Conservation (phyloP, 2,888 invertebrate genomes). For the Dastarcus helophoroides region DNA sequence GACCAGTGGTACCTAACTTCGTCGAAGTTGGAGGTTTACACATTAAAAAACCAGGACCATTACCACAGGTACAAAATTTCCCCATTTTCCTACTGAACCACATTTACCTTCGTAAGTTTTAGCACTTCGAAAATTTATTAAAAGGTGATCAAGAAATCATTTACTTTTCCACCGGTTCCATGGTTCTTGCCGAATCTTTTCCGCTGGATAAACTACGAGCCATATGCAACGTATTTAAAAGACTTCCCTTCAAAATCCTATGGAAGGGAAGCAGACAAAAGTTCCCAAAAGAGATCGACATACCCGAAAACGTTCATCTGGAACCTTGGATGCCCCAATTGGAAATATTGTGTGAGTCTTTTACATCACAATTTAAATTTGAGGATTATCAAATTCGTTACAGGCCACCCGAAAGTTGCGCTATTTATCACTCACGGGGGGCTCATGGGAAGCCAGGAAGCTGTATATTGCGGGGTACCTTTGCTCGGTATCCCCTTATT, state of each 20-base stretch:
- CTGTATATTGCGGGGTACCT: conserved; percentile 36
- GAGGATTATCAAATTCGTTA: too few relatives aligned
- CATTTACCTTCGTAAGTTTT: too few relatives aligned
- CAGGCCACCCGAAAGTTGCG: conserved; percentile 37
- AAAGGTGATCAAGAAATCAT: conserved; percentile 27
- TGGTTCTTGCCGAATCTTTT: conserved; percentile 44
- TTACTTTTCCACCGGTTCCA: conserved; percentile 49
- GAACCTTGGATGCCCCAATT: conserved; percentile 46
- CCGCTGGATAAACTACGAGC: conserved; percentile 36
- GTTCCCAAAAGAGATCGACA: conserved; percentile 33
- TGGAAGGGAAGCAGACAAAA: conserved; percentile 41
- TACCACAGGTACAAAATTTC: conserved; percentile 33
- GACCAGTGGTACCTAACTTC: conserved; percentile 40
- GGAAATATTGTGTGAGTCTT: conserved; percentile 41
- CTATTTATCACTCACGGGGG: conserved; percentile 45
- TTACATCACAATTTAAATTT: too few relatives aligned
- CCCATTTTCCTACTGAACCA: not conserved
- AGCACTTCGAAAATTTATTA: too few relatives aligned
- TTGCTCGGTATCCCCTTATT: conserved; percentile 33
- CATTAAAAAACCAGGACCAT: conserved; percentile 31
- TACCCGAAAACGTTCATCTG: conserved; percentile 40
- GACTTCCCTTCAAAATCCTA: conserved; percentile 41
- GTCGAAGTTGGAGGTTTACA: conserved; percentile 46
- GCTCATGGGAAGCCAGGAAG: conserved; percentile 39
- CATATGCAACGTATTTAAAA: conserved; percentile 40